These are phyloP conservation scores for Bradypodion ventrale DNA, from an alignment of 2,797 vertebrate genomes.

Conservation along the genomic window DNA sequence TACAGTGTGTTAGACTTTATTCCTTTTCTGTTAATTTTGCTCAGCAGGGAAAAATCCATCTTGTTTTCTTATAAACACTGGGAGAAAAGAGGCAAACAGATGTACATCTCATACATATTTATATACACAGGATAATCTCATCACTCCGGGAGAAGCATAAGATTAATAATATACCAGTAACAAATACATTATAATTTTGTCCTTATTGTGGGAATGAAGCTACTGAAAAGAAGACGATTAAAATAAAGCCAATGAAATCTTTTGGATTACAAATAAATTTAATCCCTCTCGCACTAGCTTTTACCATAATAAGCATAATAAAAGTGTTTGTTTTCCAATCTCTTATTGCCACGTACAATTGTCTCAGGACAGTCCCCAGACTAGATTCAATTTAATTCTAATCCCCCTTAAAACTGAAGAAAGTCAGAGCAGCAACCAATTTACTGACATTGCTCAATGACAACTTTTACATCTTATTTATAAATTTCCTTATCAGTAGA, in stretches of 20 bases:
- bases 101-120: constrained; percentile 7
- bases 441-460: neutral
- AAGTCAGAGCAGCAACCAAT: constrained; percentile 16
- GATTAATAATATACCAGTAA: constrained; percentile 8
- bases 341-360: constrained; percentile 5
- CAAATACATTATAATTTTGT: constrained; percentile 19
- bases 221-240: constrained; percentile 8
- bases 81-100: constrained; percentile 5
- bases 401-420: neutral
- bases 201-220: constrained; percentile 13
- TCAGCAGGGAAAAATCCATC: neutral
- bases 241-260: constrained; percentile 10
- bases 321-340: neutral
- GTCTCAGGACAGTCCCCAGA: neutral
- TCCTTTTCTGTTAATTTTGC: neutral
- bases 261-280: neutral
- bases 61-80: neutral
- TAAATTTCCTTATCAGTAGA: neutral
- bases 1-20: neutral
- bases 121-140: constrained; percentile 18
- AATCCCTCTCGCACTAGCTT: neutral
- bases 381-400: constrained; percentile 9
- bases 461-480: neutral
- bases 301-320: neutral
- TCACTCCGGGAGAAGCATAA: neutral